A percentile compares a stretch with the other conserved stretches of the same genome.
These are phyloP conservation scores for Forbesichthys agassizii DNA, from an alignment of 2,113 vertebrate genomes.

Conservation along the genomic window DNA sequence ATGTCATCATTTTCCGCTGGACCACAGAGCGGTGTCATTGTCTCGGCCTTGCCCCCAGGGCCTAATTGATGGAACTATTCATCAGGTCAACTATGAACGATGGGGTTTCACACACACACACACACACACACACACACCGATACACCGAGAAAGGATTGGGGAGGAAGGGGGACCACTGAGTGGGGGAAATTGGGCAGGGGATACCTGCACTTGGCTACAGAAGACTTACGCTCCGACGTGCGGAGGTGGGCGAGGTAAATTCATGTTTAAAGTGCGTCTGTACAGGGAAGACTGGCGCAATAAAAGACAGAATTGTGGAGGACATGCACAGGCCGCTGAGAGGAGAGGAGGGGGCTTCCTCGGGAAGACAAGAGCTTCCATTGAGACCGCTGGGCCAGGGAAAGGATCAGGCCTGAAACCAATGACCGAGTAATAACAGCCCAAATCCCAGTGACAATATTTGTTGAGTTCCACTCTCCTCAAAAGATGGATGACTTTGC, in stretches of 20 bases:
- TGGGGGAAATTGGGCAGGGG: constrained; percentile 52
- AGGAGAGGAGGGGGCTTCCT: constrained; percentile 20
- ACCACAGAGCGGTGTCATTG: constrained; percentile 73
- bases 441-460: constrained; percentile 74
- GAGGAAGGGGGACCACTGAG: constrained; percentile 25
- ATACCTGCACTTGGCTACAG: constrained; percentile 55
- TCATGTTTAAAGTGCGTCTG: constrained; percentile 57
- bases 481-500: constrained; percentile 72
- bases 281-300: constrained; percentile 46
- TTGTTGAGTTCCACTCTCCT: constrained; percentile 66
- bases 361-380: constrained; percentile 65
- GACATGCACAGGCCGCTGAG: constrained; percentile 55
- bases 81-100: constrained; percentile 70
- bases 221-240: constrained; percentile 47
- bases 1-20: constrained; percentile 73
- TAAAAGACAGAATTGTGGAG: constrained; percentile 67
- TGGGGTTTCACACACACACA: constrained; percentile 39
- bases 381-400: constrained; percentile 57
- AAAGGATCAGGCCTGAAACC: constrained; percentile 67
- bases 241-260: constrained; percentile 35
- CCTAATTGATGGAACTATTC: constrained; percentile 70
- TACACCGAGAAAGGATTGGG: constrained; percentile 14
- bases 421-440: constrained; percentile 75
- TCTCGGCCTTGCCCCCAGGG: constrained; percentile 65
- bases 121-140: neutral